Evolutionary conservation across 2,888 invertebrate species (phyloP).

Genomic region (Fissipunctia ypsillon): DNA sequence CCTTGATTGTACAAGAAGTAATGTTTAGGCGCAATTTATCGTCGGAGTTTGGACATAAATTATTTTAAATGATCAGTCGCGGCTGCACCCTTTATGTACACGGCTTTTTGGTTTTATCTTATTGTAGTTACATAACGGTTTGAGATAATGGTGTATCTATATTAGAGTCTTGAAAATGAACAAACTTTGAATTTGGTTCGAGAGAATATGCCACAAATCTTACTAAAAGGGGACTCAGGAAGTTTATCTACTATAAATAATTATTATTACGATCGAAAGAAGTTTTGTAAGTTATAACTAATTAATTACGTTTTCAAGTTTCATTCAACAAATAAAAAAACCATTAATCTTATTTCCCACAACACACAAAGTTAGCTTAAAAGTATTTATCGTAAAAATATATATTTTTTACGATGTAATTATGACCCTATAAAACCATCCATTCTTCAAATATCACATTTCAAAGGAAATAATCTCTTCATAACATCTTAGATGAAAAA

Average conservation of each 20-base stretch:
- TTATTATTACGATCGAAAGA: not conserved
- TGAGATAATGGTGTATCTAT: not conserved
- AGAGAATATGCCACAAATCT: not conserved
- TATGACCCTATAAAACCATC: not conserved
- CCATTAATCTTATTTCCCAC: not conserved
- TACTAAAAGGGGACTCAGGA: not conserved
- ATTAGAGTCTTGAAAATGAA: not conserved
- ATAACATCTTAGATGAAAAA: slow-evolving; percentile 38
- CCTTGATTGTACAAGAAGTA: slow-evolving; percentile 12
- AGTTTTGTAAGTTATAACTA: too few relatives aligned
- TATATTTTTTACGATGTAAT: not conserved
- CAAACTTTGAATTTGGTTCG: not conserved
- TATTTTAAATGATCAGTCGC: slow-evolving; percentile 18
- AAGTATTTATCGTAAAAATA: slow-evolving; percentile 5
- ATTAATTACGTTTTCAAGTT: not conserved
- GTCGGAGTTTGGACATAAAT: slow-evolving; percentile 30
- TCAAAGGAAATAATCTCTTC: slow-evolving; percentile 60
- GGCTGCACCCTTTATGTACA: slow-evolving; percentile 5
- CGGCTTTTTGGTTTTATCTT: slow-evolving; percentile 7
- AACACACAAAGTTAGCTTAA: not conserved
- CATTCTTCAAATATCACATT: slow-evolving; percentile 31
- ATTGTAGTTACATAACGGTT: not conserved
- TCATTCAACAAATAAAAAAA: too few relatives aligned
- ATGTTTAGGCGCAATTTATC: slow-evolving; percentile 25
- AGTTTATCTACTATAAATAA: not conserved